These are phyloP conservation scores for Hemiscyllium ocellatum DNA, from an alignment of 2,113 vertebrate genomes.

Conservation along the genomic window DNA sequence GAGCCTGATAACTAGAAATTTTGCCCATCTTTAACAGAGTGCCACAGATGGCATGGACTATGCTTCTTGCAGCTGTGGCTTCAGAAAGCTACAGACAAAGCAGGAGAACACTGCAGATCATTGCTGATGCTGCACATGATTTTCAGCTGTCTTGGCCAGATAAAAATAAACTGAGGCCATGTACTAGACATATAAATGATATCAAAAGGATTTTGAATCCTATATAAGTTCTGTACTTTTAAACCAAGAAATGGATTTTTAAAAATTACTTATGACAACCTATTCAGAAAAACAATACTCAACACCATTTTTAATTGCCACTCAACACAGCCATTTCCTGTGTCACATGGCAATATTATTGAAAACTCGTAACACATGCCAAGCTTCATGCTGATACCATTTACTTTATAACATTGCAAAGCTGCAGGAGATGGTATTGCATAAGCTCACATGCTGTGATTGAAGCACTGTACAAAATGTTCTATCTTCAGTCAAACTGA, in stretches of 20 bases:
- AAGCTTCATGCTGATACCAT: slow-evolving; percentile 14
- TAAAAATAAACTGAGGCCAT: neutral
- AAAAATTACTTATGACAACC: neutral
- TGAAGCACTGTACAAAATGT: neutral
- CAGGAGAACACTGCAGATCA: neutral
- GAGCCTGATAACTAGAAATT: slow-evolving; percentile 48
- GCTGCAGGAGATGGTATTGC: slow-evolving; percentile 21
- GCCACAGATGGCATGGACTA: slow-evolving; percentile 35
- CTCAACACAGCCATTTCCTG: neutral
- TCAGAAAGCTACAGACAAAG: neutral
- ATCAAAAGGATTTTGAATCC: neutral
- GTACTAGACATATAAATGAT: neutral
- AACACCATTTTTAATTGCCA: slow-evolving; percentile 5
- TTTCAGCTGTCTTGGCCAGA: neutral
- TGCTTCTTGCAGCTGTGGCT: neutral
- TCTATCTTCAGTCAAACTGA: neutral
- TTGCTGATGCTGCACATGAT: neutral
- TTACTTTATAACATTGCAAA: slow-evolving; percentile 29
- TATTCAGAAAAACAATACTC: neutral
- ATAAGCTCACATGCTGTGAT: slow-evolving; percentile 11
- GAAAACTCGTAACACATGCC: neutral
- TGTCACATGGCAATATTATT: slow-evolving; percentile 22
- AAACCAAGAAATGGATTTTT: neutral
- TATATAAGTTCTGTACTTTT: neutral
- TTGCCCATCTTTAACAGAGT: slow-evolving; percentile 39